Conservation (phyloP, 2,797 vertebrate genomes). For the Gephyroberyx darwinii region DNA sequence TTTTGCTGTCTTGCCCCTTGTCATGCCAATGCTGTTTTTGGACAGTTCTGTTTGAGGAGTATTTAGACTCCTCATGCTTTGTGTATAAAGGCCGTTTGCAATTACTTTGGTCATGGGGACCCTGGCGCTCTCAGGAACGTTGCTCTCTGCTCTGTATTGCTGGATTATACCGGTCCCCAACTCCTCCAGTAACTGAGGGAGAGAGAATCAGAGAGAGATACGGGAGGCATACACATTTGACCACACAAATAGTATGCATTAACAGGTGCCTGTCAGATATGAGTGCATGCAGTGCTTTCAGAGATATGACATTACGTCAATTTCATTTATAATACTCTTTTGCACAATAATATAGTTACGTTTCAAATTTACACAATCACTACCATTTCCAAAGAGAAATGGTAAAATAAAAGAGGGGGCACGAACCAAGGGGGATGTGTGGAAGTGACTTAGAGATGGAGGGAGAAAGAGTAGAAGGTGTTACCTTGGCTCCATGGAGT, state of each 20-base stretch:
- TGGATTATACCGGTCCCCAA: constrained; percentile 91
- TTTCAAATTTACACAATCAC: background rate
- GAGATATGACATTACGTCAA: background rate
- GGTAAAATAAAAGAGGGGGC: too few species aligned
- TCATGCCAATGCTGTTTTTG: too few species aligned
- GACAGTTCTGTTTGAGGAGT: background rate
- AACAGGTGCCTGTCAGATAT: background rate
- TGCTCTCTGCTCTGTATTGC: constrained; percentile 88
- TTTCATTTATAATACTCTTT: background rate
- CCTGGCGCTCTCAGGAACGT: constrained; percentile 70
- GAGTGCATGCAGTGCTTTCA: background rate
- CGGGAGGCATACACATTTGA: background rate
- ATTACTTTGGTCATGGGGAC: constrained; percentile 86
- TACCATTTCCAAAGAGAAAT: background rate
- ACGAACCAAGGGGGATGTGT: background rate
- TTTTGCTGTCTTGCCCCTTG: too few species aligned
- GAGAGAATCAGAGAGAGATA: background rate
- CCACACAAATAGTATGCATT: background rate
- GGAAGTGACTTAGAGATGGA: background rate
- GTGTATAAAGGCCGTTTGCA: constrained; percentile 1
- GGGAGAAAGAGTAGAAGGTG: background rate
- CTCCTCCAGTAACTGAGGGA: constrained; percentile 90
- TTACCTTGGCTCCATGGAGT: constrained; percentile 94
- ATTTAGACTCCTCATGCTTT: background rate
- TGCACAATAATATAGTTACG: too few species aligned